These are phyloP conservation scores for Anguilla marmorata DNA, from an alignment of 2,797 vertebrate genomes.

Conservation along the genomic window DNA sequence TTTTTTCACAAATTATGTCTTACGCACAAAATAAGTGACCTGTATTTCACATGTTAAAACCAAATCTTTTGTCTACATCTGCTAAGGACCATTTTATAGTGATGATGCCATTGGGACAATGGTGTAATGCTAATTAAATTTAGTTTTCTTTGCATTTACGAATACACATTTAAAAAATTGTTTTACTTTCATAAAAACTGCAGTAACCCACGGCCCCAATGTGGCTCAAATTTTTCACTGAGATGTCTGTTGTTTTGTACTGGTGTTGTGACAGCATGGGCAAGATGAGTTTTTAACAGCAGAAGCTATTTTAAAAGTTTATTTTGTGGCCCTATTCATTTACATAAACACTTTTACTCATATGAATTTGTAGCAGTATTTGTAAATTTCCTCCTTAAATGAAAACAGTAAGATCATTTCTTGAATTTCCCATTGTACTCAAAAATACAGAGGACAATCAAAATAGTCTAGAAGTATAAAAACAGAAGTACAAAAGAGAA, in stretches of 20 bases:
- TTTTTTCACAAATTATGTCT: not conserved
- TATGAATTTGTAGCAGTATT: not conserved
- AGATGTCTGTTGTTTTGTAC: not conserved
- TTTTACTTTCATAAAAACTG: too few relatives aligned
- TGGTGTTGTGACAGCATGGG: not conserved
- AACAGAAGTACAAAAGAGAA: not conserved
- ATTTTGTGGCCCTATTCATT: not conserved
- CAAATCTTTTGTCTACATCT: not conserved
- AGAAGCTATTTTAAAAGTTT: not conserved
- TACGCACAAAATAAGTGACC: not conserved
- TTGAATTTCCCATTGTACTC: too few relatives aligned
- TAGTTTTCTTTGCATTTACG: too few relatives aligned
- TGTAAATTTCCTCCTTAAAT: not conserved
- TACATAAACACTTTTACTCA: not conserved
- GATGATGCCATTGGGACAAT: too few relatives aligned
- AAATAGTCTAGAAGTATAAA: not conserved
- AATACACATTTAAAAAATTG: too few relatives aligned
- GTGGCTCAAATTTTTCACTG: too few relatives aligned
- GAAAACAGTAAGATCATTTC: not conserved
- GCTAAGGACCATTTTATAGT: not conserved
- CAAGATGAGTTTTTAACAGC: not conserved
- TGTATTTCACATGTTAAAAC: not conserved
- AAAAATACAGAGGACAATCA: not conserved
- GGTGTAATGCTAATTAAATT: too few relatives aligned
- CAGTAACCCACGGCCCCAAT: too few relatives aligned